Conservation (phyloP, 2,797 vertebrate genomes). For the Anguilla marmorata region DNA sequence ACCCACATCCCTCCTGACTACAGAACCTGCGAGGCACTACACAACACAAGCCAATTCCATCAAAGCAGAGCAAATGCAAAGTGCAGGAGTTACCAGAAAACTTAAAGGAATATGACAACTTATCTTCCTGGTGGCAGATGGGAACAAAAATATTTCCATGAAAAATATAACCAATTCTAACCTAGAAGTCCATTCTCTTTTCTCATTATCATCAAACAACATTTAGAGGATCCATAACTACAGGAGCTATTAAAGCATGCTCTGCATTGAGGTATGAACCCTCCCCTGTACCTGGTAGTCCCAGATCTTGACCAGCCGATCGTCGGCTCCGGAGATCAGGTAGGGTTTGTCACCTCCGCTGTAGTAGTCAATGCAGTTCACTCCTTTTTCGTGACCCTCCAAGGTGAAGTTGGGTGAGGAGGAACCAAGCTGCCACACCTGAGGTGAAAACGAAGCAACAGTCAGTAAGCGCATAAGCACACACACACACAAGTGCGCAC, state of each 20-base stretch:
- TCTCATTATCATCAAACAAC: not conserved
- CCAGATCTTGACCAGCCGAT: constrained; percentile 98
- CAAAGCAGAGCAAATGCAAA: not conserved
- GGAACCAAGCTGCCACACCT: constrained; percentile 98
- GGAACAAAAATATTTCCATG: not conserved
- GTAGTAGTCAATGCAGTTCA: constrained; percentile 99
- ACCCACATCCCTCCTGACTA: not conserved
- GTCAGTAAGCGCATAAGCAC: not conserved
- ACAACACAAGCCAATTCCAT: not conserved
- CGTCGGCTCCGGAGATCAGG: constrained; percentile 95
- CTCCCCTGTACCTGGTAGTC: constrained; percentile 87
- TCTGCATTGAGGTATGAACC: not conserved
- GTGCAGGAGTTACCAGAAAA: not conserved
- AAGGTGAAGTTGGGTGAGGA: constrained; percentile 97
- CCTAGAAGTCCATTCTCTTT: not conserved
- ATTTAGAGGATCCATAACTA: not conserved
- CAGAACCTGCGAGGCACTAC: not conserved
- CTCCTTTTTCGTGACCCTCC: constrained; percentile 96
- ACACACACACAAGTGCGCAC: no score
- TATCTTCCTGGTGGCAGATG: not conserved
- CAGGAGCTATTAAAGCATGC: not conserved
- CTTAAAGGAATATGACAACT: not conserved
- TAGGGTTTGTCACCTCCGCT: constrained; percentile 98
- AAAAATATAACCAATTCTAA: constrained; percentile 1
- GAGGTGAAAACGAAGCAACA: constrained; percentile 23